These are phyloP conservation scores for Orussus abietinus DNA, from an alignment of 1,140 invertebrate genomes.

Conservation along the genomic window DNA sequence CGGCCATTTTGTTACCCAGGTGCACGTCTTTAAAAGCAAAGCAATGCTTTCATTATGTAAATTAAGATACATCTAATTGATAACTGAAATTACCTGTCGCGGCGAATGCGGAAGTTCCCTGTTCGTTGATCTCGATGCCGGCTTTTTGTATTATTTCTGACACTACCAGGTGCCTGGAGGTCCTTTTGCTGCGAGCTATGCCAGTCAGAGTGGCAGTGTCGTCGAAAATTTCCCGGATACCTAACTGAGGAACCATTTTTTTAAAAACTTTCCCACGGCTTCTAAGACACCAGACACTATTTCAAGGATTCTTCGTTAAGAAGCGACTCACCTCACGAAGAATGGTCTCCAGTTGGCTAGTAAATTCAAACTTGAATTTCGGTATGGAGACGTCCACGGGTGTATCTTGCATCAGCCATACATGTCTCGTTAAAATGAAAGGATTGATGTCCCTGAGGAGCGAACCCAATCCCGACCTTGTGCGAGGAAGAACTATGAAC, in stretches of 20 bases:
- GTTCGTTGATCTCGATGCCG: slow-evolving; percentile 80
- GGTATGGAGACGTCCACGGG: slow-evolving; percentile 66
- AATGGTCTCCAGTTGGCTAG: slow-evolving; percentile 59
- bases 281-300: no score
- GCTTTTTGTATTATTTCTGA: slow-evolving; percentile 76
- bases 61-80: background rate
- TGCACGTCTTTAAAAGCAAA: slow-evolving; percentile 56
- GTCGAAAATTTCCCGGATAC: slow-evolving; percentile 67
- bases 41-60: slow-evolving; percentile 3
- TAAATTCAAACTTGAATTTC: slow-evolving; percentile 72
- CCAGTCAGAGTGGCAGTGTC: slow-evolving; percentile 64
- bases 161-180: slow-evolving; percentile 57
- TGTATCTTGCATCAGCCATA: slow-evolving; percentile 58
- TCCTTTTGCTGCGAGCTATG: slow-evolving; percentile 56
- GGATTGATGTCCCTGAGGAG: slow-evolving; percentile 60
- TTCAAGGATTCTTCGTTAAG: no score
- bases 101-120: slow-evolving; percentile 73
- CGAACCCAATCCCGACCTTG: slow-evolving; percentile 57
- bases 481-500: slow-evolving; percentile 68
- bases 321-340: slow-evolving; percentile 58
- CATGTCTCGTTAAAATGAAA: slow-evolving; percentile 51
- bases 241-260: slow-evolving; percentile 56
- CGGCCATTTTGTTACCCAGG: slow-evolving; percentile 69
- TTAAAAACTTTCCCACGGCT: no score
- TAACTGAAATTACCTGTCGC: slow-evolving; percentile 61